Conservation (phyloP, 2,888 invertebrate genomes). For the Ceramica pisi region DNA sequence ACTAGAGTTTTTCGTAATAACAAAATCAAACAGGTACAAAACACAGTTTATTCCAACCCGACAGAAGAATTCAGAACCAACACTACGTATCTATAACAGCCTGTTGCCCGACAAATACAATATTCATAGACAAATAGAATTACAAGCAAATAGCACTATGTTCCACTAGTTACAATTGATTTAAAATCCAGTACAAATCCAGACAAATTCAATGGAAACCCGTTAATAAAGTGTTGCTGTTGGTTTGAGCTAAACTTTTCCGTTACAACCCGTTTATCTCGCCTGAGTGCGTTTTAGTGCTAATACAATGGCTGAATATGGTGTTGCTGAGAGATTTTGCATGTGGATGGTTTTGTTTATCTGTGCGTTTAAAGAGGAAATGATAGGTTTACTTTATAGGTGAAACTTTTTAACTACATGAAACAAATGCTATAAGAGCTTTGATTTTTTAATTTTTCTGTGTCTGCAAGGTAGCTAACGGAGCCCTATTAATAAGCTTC, state of each 20-base stretch:
- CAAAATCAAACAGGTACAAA: not conserved
- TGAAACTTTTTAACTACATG: no score
- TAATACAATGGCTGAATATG: not conserved
- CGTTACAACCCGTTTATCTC: constrained; percentile 5
- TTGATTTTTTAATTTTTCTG: no score
- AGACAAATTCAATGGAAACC: constrained; percentile 37
- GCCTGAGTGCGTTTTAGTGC: constrained; percentile 6
- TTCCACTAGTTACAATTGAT: constrained; percentile 39
- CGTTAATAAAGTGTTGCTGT: constrained; percentile 37
- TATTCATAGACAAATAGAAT: constrained; percentile 41
- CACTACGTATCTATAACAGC: not conserved
- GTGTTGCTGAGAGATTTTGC: not conserved
- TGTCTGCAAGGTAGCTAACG: no score
- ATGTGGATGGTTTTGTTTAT: not conserved
- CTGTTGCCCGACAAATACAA: constrained; percentile 34
- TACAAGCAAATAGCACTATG: constrained; percentile 15
- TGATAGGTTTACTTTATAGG: no score
- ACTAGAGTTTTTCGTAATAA: no score
- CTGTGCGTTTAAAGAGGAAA: not conserved
- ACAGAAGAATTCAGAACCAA: not conserved
- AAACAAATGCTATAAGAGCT: no score
- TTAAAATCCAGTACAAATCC: constrained; percentile 49
- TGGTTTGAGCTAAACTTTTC: constrained; percentile 46
- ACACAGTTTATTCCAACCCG: not conserved
- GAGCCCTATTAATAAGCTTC: no score